These are phyloP conservation scores for Cyrtonyx montezumae DNA, from an alignment of 2,113 vertebrate species.

Conservation along the genomic window DNA sequence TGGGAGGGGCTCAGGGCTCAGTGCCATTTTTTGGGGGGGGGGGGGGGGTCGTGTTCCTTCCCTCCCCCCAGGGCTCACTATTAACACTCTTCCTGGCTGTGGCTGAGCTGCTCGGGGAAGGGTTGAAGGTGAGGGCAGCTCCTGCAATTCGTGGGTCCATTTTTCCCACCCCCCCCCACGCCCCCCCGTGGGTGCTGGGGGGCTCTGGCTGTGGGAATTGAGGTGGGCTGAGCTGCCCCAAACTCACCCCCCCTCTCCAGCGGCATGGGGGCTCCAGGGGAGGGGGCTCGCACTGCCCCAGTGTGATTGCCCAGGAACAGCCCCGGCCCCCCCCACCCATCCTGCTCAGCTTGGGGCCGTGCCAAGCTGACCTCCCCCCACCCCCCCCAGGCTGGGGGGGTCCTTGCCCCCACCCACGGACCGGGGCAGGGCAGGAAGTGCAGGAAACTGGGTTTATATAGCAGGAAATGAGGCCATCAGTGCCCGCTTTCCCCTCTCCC, in stretches of 20 bases:
- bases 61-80: background rate
- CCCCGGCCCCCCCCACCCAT: constrained; percentile 7
- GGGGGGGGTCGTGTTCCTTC: background rate
- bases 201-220: rapidly evolving
- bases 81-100: background rate
- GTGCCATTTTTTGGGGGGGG: background rate
- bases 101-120: background rate
- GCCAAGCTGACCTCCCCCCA: background rate
- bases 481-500: constrained; percentile 33
- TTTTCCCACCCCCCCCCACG: no score
- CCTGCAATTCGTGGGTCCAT: background rate
- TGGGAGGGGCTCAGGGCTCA: background rate
- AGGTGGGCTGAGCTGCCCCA: rapidly evolving
- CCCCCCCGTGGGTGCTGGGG: background rate
- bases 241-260: background rate
- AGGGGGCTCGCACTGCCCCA: background rate
- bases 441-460: constrained; percentile 49
- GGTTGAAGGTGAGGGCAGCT: background rate
- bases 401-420: background rate
- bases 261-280: background rate
- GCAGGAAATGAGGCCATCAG: constrained; percentile 53
- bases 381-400: background rate
- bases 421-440: constrained; percentile 35
- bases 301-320: background rate
- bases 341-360: background rate